Evolutionary conservation across 2,113 vertebrate genomes (phyloP).

Genomic region (Acanthisitta chloris): DNA sequence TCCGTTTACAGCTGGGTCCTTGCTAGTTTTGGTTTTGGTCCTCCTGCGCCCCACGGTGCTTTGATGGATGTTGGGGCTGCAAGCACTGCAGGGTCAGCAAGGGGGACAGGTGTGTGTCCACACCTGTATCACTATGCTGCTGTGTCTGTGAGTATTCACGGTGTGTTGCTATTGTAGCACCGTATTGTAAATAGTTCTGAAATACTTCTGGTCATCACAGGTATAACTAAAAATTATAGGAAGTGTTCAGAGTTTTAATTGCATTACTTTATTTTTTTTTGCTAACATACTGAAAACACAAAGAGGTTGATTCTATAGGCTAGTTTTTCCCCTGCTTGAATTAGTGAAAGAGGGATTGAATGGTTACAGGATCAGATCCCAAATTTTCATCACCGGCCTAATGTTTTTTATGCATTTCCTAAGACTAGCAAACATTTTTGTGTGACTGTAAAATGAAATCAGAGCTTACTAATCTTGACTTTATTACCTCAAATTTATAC

Average conservation of each 20-base stretch:
- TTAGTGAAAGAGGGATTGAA: background rate
- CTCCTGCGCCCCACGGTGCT: rapidly evolving
- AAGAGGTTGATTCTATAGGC: background rate
- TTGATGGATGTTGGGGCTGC: rapidly evolving
- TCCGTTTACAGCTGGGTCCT: too few species aligned
- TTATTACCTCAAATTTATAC: background rate
- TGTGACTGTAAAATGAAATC: background rate
- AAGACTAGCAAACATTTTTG: background rate
- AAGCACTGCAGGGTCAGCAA: too few species aligned
- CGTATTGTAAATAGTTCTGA: rapidly evolving
- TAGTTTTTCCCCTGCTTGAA: background rate
- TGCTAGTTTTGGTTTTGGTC: background rate
- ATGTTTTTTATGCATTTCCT: background rate
- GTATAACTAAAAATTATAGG: background rate
- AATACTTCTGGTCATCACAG: background rate
- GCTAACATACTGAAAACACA: background rate
- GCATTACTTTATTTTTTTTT: rapidly evolving
- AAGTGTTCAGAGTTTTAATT: background rate
- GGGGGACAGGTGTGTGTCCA: background rate
- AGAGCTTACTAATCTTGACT: background rate
- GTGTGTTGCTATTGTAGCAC: background rate
- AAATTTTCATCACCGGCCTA: background rate
- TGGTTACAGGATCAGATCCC: background rate
- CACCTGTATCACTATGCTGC: rapidly evolving
- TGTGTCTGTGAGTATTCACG: rapidly evolving